Evolutionary conservation across 2,888 invertebrate species (phyloP), one percentile per base, ranked within the genome.

Genomic region (Pegoplata infirma): DNA sequence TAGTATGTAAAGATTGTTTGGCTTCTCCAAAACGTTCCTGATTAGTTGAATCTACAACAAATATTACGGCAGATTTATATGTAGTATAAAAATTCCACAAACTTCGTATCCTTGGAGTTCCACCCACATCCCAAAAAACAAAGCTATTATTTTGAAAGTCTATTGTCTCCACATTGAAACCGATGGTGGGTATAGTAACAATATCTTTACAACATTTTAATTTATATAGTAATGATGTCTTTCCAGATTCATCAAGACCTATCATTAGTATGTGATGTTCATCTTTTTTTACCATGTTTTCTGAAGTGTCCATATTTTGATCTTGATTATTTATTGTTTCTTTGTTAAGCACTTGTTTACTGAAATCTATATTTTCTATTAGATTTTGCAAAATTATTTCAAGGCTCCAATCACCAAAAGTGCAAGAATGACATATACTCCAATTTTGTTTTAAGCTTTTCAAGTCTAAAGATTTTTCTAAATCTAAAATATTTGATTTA

Each of bases 61-160:
- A 87, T 25, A 87, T 84, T 1, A 87, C 71, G 4, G 83, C 87
- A 19, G 79, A 72, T 1, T 85, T 84, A 74, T 86, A 85, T 51
- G 80, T 82, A 19, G 78, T 86, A 53, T 85, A 88, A 69, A 86
- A 84, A n/a, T 84, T 82, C 85, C 87, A 86, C 77, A 88, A 69
- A 8, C 81, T 76, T 0, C 88, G 85, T 19, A 86, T 84, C 32
- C 83, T 84, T 51, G 83, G 80, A 49, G 84, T 85, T 0, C 86
- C 88, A 17, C 87, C 87, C 68, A 87, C 83, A 74, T 88, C 87
- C 84, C 85, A 88, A 10, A 88, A 83, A 0, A 85, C 86, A 47
- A 86, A 84, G 4, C 83, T 83, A 28, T 84, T 79, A 10, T 86
- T 85, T 46, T 85, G 86, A 49, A 85, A 86, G 32, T 86, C 82